Conservation (phyloP, 1,140 invertebrate genomes). For the Aphis craccivora region DNA sequence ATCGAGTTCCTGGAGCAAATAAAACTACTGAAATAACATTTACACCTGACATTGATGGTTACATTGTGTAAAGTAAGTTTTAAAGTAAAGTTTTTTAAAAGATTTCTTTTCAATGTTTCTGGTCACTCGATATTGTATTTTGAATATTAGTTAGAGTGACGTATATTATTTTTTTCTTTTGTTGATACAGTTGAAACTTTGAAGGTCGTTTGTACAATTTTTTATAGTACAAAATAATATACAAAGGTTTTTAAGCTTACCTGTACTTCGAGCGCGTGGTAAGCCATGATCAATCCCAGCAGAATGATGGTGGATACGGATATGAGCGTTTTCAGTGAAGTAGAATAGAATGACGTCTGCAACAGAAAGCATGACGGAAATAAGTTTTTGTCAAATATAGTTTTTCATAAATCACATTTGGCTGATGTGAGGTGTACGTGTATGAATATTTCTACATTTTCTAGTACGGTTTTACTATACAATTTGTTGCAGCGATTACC, state of each 20-base stretch:
- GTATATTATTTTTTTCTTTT: constrained; percentile 5
- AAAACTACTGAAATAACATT: not conserved
- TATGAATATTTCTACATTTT: not conserved
- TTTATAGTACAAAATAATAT: not conserved
- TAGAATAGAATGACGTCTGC: constrained; percentile 94
- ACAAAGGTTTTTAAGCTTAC: constrained; percentile 69
- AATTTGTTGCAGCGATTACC: not conserved
- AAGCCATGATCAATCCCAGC: constrained; percentile 97
- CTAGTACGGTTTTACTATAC: not conserved
- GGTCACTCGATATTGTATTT: constrained; percentile 9
- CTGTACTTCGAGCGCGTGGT: constrained; percentile 99
- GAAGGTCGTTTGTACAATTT: not conserved
- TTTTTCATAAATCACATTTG: constrained; percentile 47
- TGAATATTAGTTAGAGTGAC: not conserved
- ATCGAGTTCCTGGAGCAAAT: not conserved
- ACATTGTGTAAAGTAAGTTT: constrained; percentile 23
- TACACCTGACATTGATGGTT: not conserved
- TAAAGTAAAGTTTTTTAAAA: not conserved
- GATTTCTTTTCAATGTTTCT: constrained; percentile 9
- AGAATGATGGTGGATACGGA: constrained; percentile 98
- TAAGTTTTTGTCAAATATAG: constrained; percentile 11
- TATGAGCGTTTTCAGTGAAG: constrained; percentile 96
- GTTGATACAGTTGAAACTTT: not conserved
- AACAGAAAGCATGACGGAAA: constrained; percentile 65
- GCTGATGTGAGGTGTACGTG: not conserved